These are phyloP conservation scores for Protonemura montana DNA, from an alignment of 2,888 invertebrate species.

Conservation along the genomic window DNA sequence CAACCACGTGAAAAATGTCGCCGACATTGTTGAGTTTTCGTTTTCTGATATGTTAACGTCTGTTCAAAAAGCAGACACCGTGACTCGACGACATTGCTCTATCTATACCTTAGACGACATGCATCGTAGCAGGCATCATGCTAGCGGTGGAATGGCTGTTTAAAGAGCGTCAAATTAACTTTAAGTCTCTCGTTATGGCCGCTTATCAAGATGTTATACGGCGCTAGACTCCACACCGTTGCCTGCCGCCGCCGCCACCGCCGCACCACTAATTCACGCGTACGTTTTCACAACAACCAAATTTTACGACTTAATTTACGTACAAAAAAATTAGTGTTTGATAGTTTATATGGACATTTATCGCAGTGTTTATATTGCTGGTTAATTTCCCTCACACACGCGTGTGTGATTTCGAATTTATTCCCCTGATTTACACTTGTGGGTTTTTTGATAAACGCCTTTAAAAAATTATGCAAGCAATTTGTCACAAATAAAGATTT, in stretches of 20 bases:
- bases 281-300: constrained; percentile 14
- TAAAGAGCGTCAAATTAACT: constrained; percentile 25
- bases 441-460: background rate
- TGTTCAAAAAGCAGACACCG: background rate
- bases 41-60: too few relatives aligned
- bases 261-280: background rate
- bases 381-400: constrained; percentile 1
- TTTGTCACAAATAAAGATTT: too few relatives aligned
- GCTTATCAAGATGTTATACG: constrained; percentile 19
- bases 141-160: background rate
- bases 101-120: background rate
- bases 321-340: constrained; percentile 25
- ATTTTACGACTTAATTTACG: constrained; percentile 36
- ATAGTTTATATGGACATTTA: constrained; percentile 13
- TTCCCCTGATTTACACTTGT: background rate
- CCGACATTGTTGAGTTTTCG: too few relatives aligned
- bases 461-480: background rate
- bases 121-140: background rate
- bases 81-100: background rate
- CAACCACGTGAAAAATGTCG: too few relatives aligned
- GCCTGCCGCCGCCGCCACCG: background rate
- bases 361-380: background rate
- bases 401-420: background rate
- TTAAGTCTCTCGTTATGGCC: constrained; percentile 18
- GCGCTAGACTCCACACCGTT: background rate